Evolutionary conservation across 2,888 invertebrate species (phyloP), one percentile per base, ranked within the genome.

Genomic region (Fragum fragum): DNA sequence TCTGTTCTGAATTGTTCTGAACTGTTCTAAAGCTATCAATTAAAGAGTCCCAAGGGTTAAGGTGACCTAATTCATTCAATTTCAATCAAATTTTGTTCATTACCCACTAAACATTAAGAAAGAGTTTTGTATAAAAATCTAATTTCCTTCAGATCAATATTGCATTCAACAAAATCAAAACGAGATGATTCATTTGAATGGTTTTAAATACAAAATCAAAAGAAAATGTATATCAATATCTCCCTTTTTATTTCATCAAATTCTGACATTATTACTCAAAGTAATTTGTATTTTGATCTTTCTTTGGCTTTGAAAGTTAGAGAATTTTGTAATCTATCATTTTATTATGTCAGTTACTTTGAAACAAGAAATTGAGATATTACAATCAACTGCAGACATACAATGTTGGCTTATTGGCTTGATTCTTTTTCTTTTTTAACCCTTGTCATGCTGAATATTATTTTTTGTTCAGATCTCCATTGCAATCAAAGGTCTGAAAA

Each of bases 161-260:
- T 47, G 28, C 21, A 28, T 42, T 70, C 47, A 47, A 42, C 21
- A 28, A 29, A 52, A 70, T 70, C 47, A 21, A 70, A 70, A 70
- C 39, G 47, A 47, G 70, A 52, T 70, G 70, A 70, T 70, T 70
- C 47, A 26, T 70, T 23, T 70, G 47, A 70, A 70, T 70, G 70
- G 47, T 70, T 42, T 28, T 57, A 57, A 57, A 57, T 57, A 57
- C 47, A 47, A 26, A 57, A 57, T 57, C 57, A 57, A 57, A 57
- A 28, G 57, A 57, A 21, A 18, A 57, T 57, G 57, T 26, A 57
- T 57, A 57, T 47, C 47, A 47, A 47, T 47, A 47, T 47, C 47
- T 47, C 14, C 47, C 14, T 47, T 47, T 57, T 57, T 57, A 57
- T 57, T 57, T 57, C 57, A 57, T 28, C 57, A 57, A 26, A 47